phyloP scores from a whole-genome alignment of 1,140 invertebrate genomes.

The Drosophila tropicalis region DNA sequence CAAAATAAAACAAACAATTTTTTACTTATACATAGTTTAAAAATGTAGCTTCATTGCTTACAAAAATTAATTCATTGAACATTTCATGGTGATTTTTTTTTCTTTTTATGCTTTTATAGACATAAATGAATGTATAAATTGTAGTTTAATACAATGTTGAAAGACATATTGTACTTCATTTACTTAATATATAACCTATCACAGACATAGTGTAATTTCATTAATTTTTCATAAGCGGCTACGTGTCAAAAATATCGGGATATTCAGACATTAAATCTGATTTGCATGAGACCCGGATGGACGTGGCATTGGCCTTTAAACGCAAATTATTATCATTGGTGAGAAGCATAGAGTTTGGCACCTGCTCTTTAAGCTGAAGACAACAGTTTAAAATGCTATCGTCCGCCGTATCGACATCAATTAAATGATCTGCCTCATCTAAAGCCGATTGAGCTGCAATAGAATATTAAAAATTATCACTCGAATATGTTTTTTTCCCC shows the following conservation, averaged over 20 bases:
- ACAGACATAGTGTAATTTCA: conserved; percentile 34
- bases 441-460: conserved; percentile 67
- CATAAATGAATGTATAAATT: not conserved
- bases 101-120: conserved; percentile 6
- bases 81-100: conserved; percentile 8
- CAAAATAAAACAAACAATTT: conserved; percentile 4
- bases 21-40: not conserved
- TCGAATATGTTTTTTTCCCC: not conserved
- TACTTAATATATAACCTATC: conserved; percentile 24
- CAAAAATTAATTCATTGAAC: conserved; percentile 9
- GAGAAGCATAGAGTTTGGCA: conserved; percentile 62
- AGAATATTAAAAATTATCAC: not conserved
- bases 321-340: conserved; percentile 77
- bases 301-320: conserved; percentile 70
- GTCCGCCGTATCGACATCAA: conserved; percentile 65
- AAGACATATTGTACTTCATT: conserved; percentile 38
- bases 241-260: conserved; percentile 32
- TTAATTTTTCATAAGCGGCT: not conserved
- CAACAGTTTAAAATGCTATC: conserved; percentile 80
- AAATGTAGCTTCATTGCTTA: conserved; percentile 11
- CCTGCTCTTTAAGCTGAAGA: conserved; percentile 65
- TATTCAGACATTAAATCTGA: conserved; percentile 56
- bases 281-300: conserved; percentile 55
- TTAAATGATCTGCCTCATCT: conserved; percentile 59
- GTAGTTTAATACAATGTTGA: conserved; percentile 1